Evolutionary conservation across 2,888 invertebrate genomes (phyloP).

Genomic region (Gibbula magus): DNA sequence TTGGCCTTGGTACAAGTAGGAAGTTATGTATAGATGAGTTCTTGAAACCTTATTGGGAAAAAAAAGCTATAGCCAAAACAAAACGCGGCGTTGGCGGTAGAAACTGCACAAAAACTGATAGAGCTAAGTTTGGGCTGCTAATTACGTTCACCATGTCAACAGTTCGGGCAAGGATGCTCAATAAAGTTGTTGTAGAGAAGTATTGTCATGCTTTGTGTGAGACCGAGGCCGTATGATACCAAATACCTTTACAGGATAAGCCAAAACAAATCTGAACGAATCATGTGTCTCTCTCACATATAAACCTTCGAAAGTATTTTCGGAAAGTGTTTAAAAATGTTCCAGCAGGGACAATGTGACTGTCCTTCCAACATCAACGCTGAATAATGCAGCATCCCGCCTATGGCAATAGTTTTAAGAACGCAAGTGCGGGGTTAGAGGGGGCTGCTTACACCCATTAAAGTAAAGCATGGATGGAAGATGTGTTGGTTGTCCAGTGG

Average conservation of each 20-base stretch:
- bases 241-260: neutral
- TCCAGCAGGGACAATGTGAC: no score
- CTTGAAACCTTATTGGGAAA: no score
- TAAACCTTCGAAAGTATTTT: neutral
- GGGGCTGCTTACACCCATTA: conserved; percentile 41
- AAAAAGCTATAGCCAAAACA: no score
- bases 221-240: no score
- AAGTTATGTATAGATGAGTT: no score
- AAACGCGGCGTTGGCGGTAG: no score
- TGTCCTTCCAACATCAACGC: no score
- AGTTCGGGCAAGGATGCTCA: neutral
- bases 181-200: neutral
- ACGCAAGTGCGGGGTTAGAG: conserved; percentile 26
- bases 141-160: neutral
- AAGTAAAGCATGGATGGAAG: conserved; percentile 43
- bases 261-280: neutral
- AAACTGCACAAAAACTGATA: no score
- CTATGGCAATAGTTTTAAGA: no score
- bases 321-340: conserved; percentile 30
- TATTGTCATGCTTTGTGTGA: neutral
- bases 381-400: no score
- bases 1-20: no score
- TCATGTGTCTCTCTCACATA: neutral
- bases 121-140: no score
- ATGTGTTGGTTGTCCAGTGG: conserved; percentile 28